Evolutionary conservation across 2,888 invertebrate genomes (phyloP).

Genomic region (Eupsilia transversa): DNA sequence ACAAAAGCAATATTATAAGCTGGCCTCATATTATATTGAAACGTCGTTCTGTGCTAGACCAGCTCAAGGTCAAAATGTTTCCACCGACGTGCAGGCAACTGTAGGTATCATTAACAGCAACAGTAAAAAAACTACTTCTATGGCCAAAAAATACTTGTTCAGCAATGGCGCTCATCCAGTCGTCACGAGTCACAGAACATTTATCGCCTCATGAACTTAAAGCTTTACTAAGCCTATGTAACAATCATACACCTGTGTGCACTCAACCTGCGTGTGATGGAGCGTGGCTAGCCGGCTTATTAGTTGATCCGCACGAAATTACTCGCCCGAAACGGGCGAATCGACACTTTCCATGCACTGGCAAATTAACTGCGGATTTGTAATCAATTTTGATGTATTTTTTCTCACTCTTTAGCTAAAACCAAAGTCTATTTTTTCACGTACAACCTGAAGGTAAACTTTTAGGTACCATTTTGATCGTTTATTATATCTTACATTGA

Average conservation of each 20-base stretch:
- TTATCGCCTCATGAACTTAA: not conserved
- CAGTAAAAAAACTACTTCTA: not conserved
- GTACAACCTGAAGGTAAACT: not conserved
- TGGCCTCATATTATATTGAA: not conserved
- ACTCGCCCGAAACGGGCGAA: too few relatives aligned
- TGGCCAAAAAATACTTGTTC: not conserved
- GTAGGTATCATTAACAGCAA: not conserved
- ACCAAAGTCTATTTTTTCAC: not conserved
- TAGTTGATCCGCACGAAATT: too few relatives aligned
- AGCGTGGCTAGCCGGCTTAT: not conserved
- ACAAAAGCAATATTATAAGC: not conserved
- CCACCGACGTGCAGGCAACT: too few relatives aligned
- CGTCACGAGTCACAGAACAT: conserved; percentile 5
- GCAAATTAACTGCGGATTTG: not conserved
- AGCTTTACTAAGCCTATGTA: not conserved
- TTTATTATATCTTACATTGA: not conserved
- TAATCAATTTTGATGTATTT: not conserved
- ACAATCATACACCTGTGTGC: not conserved
- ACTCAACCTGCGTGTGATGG: not conserved
- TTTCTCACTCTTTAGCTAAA: not conserved
- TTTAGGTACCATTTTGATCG: too few relatives aligned
- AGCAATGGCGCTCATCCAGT: not conserved
- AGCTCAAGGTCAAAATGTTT: not conserved
- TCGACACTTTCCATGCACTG: not conserved
- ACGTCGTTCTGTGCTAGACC: not conserved